These are phyloP conservation scores for Coelopa frigida DNA, from an alignment of 1,140 invertebrate genomes.

Conservation along the genomic window DNA sequence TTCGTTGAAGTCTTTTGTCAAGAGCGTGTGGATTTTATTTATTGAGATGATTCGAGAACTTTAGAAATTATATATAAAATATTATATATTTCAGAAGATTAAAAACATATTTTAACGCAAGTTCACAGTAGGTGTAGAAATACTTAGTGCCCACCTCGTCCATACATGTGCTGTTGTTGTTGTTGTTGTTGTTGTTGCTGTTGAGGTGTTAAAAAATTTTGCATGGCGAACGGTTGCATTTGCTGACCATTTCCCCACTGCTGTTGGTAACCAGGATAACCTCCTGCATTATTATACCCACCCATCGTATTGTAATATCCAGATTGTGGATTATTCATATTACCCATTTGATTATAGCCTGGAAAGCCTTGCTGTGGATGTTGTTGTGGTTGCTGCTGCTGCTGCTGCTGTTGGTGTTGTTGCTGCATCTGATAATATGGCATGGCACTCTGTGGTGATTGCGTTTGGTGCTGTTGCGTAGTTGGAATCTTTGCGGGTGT, in stretches of 20 bases:
- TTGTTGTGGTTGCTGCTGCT: constrained; percentile 12
- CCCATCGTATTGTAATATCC: constrained; percentile 10
- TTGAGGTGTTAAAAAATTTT: constrained; percentile 6
- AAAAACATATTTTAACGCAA: no score
- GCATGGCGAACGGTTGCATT: constrained; percentile 8
- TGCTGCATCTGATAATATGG: constrained; percentile 9
- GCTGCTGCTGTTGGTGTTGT: constrained; percentile 1
- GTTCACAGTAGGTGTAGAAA: no score
- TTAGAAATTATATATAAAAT: no score
- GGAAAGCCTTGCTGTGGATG: neutral
- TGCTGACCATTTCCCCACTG: constrained; percentile 11
- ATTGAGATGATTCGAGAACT: no score
- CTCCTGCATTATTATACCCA: constrained; percentile 1
- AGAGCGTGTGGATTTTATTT: no score
- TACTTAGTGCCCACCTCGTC: constrained; percentile 11
- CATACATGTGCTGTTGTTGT: constrained; percentile 21
- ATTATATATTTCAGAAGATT: no score
- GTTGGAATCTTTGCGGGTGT: neutral
- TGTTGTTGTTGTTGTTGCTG: constrained; percentile 19
- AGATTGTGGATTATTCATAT: neutral
- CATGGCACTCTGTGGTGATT: neutral
- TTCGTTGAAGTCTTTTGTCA: no score
- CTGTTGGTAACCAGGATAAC: constrained; percentile 8
- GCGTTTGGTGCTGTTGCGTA: constrained; percentile 3
- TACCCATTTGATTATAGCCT: constrained; percentile 11